Conservation (phyloP, 2,113 vertebrate species). For the Vicugna pacos region DNA sequence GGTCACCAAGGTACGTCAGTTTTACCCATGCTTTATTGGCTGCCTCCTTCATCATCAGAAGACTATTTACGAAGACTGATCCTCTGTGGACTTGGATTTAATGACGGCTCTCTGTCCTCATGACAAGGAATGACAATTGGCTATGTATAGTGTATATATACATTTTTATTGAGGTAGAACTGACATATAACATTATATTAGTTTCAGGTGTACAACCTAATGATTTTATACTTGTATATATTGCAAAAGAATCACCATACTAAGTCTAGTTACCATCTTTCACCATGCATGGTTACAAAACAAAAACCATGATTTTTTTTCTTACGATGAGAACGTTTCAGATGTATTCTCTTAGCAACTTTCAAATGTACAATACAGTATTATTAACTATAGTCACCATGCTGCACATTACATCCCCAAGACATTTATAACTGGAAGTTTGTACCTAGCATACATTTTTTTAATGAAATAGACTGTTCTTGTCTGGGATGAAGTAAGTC, state of each 20-base stretch:
- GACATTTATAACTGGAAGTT: neutral
- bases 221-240: neutral
- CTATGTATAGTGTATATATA: neutral
- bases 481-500: slow-evolving; percentile 6
- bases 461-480: neutral
- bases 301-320: neutral
- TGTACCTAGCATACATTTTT: neutral
- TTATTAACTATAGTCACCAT: neutral
- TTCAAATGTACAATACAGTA: neutral
- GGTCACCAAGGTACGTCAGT: neutral
- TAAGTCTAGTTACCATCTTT: neutral
- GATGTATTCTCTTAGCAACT: neutral
- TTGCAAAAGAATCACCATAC: neutral
- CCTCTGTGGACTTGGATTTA: neutral
- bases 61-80: neutral
- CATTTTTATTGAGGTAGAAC: neutral
- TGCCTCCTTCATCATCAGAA: neutral
- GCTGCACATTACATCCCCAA: neutral
- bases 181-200: neutral
- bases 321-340: neutral
- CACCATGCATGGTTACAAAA: neutral
- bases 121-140: neutral
- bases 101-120: neutral
- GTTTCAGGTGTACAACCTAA: neutral
- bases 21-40: too few species aligned